Evolutionary conservation across 2,113 vertebrate genomes (phyloP), one percentile per base, ranked within the genome.

Genomic region (Accipiter virgatus): DNA sequence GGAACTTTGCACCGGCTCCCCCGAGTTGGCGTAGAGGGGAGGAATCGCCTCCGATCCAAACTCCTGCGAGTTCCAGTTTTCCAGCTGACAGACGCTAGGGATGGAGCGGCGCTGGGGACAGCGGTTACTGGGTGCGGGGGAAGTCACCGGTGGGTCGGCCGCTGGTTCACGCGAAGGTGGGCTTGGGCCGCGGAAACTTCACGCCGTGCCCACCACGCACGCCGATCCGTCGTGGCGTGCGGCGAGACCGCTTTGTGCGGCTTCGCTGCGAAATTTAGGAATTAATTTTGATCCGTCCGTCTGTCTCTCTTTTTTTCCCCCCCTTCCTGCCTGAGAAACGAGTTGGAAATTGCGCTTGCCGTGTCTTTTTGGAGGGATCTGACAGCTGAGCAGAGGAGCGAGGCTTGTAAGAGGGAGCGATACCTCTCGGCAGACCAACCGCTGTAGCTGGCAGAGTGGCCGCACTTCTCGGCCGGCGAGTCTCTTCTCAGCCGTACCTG

Each of bases 21-120:
- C 50, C 25, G 50, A 27, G 25, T 27, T 52, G 50, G 50, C 25
- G 25, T 16, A 16, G 50, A 27, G 8, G 38, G 38, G 11, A 4
- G 12, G 4, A 2, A 5, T 50, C 43, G 1, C 29, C 53, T 25
- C 52, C 2, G 10, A 6, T 20, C 21, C 58, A 0, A 40, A 0
- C 67, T 48, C 42, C 15, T 0, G 36, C 6, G 10, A 14, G 12
- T 36, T 42, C 2, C 2, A 16, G 6, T 14, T 26, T 36, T 5
- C 7, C 47, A 1, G 11, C 42, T 27, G 7, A 3, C 5, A 2
- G 14, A 32, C 5, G 1, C 13, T 8, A 0, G 86, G n/a, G 61
- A 31, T 11, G 4, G 42, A 45, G 42, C 71, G 5, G 6, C 4
- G 1, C 15, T 1, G 31, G 45, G 36, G 19, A 17, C 11, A 11